These are phyloP conservation scores for Octopus sinensis DNA, from an alignment of 1,140 invertebrate genomes.

Conservation along the genomic window DNA sequence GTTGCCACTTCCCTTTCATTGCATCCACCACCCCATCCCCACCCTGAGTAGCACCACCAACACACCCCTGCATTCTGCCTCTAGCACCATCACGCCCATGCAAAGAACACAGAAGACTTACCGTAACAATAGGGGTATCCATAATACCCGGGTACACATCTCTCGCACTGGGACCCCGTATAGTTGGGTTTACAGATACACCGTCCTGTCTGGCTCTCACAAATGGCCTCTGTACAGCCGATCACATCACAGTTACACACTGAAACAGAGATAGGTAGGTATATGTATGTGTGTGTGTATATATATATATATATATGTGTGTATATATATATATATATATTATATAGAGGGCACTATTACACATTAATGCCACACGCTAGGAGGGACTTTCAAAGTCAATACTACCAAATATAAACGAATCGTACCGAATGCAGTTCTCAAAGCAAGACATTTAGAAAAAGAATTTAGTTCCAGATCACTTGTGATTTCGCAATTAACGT, in stretches of 20 bases:
- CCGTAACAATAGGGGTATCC: constrained; percentile 79
- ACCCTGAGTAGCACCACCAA: background rate
- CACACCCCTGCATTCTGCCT: background rate
- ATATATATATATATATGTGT: background rate
- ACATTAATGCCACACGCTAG: background rate
- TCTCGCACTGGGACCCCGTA: constrained; percentile 82
- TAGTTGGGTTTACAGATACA: constrained; percentile 93
- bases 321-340: background rate
- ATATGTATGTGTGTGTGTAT: background rate
- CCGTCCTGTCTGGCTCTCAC: constrained; percentile 76
- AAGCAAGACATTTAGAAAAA: no score
- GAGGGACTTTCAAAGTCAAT: no score
- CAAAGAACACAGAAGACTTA: constrained; percentile 20
- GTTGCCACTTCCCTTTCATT: no score
- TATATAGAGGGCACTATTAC: background rate
- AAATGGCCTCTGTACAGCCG: constrained; percentile 81
- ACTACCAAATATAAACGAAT: no score
- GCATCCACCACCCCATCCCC: background rate
- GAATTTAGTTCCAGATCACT: no score
- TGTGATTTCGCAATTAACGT: no score
- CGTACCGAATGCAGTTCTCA: no score
- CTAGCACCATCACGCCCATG: background rate
- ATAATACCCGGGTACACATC: constrained; percentile 79
- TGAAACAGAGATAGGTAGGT: constrained; percentile 53
- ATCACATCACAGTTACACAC: constrained; percentile 89